phyloP scores from a whole-genome alignment of 2,888 invertebrate genomes.

The Drosophila mulleri region DNA sequence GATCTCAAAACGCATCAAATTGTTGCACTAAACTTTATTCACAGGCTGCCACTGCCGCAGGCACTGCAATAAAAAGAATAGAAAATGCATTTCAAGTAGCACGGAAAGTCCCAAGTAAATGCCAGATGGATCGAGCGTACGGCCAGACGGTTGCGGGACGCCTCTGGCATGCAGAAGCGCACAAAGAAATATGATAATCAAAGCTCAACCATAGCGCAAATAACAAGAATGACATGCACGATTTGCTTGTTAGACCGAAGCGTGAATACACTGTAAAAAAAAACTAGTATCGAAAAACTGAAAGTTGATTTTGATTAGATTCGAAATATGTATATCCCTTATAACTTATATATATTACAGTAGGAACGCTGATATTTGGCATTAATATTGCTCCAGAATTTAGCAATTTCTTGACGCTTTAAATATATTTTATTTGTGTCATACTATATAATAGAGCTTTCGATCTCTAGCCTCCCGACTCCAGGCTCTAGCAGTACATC shows the following conservation, averaged over 20 bases:
- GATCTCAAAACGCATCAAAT: slow-evolving; percentile 72
- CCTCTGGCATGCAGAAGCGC: slow-evolving; percentile 55
- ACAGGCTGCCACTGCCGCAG: slow-evolving; percentile 60
- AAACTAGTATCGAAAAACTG: too few relatives aligned
- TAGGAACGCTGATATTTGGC: too few relatives aligned
- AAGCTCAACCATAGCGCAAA: slow-evolving; percentile 50
- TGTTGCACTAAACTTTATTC: slow-evolving; percentile 75
- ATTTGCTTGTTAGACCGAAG: background rate
- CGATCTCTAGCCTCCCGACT: background rate
- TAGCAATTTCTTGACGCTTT: background rate
- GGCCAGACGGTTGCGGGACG: slow-evolving; percentile 4
- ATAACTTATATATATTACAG: too few relatives aligned
- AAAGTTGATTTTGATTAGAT: too few relatives aligned
- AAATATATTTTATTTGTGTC: background rate
- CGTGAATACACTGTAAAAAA: slow-evolving; percentile 26
- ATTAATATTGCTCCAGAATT: background rate
- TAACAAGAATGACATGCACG: slow-evolving; percentile 12
- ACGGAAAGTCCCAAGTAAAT: slow-evolving; percentile 54
- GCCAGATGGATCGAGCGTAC: slow-evolving; percentile 30
- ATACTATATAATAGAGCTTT: background rate
- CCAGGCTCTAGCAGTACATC: background rate
- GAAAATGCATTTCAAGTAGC: slow-evolving; percentile 69
- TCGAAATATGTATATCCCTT: too few relatives aligned
- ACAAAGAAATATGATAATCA: slow-evolving; percentile 74
- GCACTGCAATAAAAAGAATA: slow-evolving; percentile 59